A percentile compares a stretch with the other conserved stretches of the same genome.
Conservation (phyloP, 1,140 invertebrate genomes). For the Paralvinella palmiformis region DNA sequence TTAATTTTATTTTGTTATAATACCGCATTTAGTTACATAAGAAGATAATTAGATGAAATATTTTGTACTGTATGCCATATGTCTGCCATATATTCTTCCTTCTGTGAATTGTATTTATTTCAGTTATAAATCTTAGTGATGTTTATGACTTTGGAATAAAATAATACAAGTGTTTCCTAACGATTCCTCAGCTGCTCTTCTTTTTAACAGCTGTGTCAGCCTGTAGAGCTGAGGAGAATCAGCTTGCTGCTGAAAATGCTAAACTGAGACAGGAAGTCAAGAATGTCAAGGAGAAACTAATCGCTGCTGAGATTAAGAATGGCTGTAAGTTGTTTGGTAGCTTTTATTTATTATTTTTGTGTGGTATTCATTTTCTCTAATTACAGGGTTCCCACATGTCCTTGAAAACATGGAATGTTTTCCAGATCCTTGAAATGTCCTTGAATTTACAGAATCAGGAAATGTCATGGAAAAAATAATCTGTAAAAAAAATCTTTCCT, state of each 20-base stretch:
- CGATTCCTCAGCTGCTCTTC: too few relatives aligned
- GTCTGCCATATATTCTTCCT: too few relatives aligned
- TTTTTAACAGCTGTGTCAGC: slow-evolving; percentile 27
- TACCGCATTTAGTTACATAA: too few relatives aligned
- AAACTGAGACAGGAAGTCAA: slow-evolving; percentile 50
- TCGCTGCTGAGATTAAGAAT: slow-evolving; percentile 53
- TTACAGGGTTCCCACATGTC: neutral
- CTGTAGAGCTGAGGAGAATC: slow-evolving; percentile 34
- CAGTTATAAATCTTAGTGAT: too few relatives aligned
- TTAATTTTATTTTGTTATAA: too few relatives aligned
- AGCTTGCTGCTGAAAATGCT: slow-evolving; percentile 48
- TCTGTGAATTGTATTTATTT: too few relatives aligned
- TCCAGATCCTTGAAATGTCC: slow-evolving; percentile 61
- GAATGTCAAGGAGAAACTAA: slow-evolving; percentile 44
- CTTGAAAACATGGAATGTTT: neutral
- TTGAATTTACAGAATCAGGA: slow-evolving; percentile 21
- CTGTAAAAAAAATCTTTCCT: neutral
- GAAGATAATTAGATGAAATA: too few relatives aligned
- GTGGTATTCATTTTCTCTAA: neutral
- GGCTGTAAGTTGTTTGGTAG: slow-evolving; percentile 8
- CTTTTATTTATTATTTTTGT: neutral
- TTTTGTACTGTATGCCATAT: too few relatives aligned
- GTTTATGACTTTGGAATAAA: too few relatives aligned
- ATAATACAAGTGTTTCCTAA: too few relatives aligned
- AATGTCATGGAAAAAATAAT: slow-evolving; percentile 11